These are phyloP conservation scores for Marasmarcha lunaedactyla DNA, from an alignment of 2,888 invertebrate genomes.

Conservation along the genomic window DNA sequence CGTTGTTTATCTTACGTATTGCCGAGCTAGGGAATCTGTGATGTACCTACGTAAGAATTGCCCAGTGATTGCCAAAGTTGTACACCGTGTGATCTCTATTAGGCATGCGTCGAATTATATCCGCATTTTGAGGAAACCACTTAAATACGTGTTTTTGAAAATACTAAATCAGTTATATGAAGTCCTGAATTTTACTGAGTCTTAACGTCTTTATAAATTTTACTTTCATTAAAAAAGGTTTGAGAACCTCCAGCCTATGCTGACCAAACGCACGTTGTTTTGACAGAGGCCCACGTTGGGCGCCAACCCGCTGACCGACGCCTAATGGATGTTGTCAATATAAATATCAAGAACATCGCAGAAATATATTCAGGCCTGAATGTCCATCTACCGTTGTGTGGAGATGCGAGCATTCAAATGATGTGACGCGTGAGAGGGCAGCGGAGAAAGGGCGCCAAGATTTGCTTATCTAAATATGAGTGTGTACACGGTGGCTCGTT, in stretches of 20 bases:
- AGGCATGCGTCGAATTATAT: too few relatives aligned
- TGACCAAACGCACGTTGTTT: slow-evolving; percentile 30
- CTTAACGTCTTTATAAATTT: too few relatives aligned
- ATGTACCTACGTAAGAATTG: slow-evolving; percentile 36
- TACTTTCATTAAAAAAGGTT: too few relatives aligned
- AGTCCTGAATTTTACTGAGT: too few relatives aligned
- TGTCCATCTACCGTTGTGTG: slow-evolving; percentile 1
- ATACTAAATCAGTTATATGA: too few relatives aligned
- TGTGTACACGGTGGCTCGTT: too few relatives aligned
- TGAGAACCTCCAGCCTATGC: slow-evolving; percentile 19
- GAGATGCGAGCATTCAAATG: background rate
- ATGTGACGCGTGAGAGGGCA: background rate
- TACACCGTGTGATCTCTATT: too few relatives aligned
- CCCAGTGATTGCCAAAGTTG: slow-evolving; percentile 31
- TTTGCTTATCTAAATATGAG: too few relatives aligned
- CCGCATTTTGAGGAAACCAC: too few relatives aligned
- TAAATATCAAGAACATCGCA: slow-evolving; percentile 34
- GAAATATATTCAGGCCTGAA: slow-evolving; percentile 16
- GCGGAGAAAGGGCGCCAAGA: background rate
- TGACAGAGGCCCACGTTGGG: slow-evolving; percentile 28
- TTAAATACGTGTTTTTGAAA: too few relatives aligned
- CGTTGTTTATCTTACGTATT: slow-evolving; percentile 65
- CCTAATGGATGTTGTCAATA: slow-evolving; percentile 47
- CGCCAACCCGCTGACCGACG: slow-evolving; percentile 21
- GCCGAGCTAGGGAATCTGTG: slow-evolving; percentile 51